Conservation (phyloP, 2,888 invertebrate species). For the Notocelia uddmanniana region DNA sequence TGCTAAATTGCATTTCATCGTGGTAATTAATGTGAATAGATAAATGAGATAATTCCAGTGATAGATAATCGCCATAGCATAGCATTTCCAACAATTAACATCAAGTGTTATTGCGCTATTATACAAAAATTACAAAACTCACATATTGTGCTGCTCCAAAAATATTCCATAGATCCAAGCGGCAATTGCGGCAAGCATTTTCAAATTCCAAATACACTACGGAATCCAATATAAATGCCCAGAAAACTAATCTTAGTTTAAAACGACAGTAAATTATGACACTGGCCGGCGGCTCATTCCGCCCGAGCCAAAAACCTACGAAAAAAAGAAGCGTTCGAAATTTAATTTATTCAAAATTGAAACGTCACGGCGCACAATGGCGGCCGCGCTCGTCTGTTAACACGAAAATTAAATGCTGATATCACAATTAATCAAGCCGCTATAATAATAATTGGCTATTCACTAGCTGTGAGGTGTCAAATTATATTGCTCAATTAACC, state of each 20-base stretch:
- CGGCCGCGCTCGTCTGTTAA: constrained; percentile 78
- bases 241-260: constrained; percentile 71
- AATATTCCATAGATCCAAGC: background rate
- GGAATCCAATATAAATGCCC: constrained; percentile 62
- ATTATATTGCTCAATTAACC: constrained; percentile 85
- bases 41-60: background rate
- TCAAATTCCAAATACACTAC: background rate
- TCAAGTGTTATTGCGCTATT: constrained; percentile 8
- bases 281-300: constrained; percentile 78
- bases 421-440: constrained; percentile 86
- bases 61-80: constrained; percentile 13
- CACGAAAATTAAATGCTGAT: constrained; percentile 86
- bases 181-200: background rate
- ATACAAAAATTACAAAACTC: background rate
- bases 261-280: constrained; percentile 80
- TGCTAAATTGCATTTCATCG: constrained; percentile 33
- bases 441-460: constrained; percentile 86
- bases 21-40: constrained; percentile 32
- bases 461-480: constrained; percentile 84
- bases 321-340: constrained; percentile 85
- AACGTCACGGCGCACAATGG: constrained; percentile 84
- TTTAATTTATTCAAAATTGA: constrained; percentile 87
- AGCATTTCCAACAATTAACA: constrained; percentile 9
- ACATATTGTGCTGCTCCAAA: background rate
- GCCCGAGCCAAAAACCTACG: constrained; percentile 67